These are phyloP conservation scores for Kryptopterus vitreolus DNA, from an alignment of 2,797 vertebrate species.

Conservation along the genomic window DNA sequence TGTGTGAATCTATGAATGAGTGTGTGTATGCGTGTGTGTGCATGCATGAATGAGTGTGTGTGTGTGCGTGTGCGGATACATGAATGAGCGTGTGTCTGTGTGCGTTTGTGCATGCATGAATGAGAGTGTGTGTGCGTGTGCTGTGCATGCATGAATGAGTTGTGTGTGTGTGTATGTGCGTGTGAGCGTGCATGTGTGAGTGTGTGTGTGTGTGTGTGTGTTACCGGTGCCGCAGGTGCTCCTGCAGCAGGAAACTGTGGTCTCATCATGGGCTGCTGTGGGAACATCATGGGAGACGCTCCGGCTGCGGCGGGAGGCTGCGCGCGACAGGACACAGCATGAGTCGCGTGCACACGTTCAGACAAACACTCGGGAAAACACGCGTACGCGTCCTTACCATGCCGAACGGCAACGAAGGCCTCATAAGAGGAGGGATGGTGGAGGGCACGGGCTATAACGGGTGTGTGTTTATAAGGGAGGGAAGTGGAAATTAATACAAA, in stretches of 20 bases:
- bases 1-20: too few species aligned
- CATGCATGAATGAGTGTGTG: too few species aligned
- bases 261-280: conserved; percentile 85
- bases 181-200: conserved; percentile 5
- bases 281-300: conserved; percentile 87
- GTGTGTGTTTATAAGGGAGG: conserved; percentile 56
- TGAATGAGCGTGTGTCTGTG: too few species aligned
- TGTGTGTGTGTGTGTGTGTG: conserved; percentile 12
- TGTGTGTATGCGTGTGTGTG: too few species aligned
- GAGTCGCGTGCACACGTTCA: conserved; percentile 20
- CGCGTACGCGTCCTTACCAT: conserved; percentile 82
- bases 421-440: conserved; percentile 77
- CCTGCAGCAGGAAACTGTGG: conserved; percentile 81
- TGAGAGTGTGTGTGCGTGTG: too few species aligned
- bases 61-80: too few species aligned
- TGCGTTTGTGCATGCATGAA: too few species aligned
- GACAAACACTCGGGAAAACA: conserved; percentile 25
- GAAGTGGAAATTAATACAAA: conserved; percentile 63
- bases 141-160: too few species aligned
- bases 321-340: conserved; percentile 51
- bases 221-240: conserved; percentile 84
- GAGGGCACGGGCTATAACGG: conserved; percentile 70
- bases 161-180: not conserved
- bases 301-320: conserved; percentile 85
- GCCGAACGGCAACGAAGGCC: conserved; percentile 83